Percentiles rank a stretch among this genome's conserved stretches.
Conservation (phyloP, 2,797 vertebrate species). For the Staurois parvus region DNA sequence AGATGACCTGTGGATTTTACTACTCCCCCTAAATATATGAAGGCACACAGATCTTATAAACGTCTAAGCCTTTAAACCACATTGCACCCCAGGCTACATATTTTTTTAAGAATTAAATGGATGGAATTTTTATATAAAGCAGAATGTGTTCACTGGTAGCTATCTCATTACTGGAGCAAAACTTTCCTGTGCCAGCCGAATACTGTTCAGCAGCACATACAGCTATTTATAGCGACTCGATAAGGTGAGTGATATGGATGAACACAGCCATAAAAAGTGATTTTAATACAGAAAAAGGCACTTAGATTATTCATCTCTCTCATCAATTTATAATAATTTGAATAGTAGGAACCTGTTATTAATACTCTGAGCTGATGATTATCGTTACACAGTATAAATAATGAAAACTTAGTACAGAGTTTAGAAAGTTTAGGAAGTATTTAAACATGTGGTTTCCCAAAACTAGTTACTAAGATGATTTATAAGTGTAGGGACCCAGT, state of each 20-base stretch:
- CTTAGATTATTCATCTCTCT: neutral
- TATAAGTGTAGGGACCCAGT: no score
- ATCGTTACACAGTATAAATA: no score
- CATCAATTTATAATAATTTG: neutral
- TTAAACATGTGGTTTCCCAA: no score
- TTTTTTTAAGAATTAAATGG: no score
- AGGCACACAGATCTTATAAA: no score
- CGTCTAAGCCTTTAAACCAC: no score
- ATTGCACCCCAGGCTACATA: no score
- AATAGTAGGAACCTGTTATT: neutral
- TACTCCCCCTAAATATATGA: no score
- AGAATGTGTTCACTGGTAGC: neutral
- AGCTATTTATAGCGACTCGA: neutral
- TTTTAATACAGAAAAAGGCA: neutral
- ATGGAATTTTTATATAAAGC: neutral
- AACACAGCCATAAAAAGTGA: neutral
- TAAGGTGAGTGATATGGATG: neutral
- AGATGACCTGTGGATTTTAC: no score
- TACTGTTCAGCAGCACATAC: neutral
- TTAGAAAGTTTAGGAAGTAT: no score
- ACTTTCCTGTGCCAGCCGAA: neutral
- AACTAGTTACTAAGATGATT: no score
- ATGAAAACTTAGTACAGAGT: no score
- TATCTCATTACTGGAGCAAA: slow-evolving; percentile 10
- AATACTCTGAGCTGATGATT: neutral